A percentile compares a stretch with the other conserved stretches of the same genome.
These are phyloP conservation scores for Podarcis lilfordi DNA, from an alignment of 2,797 vertebrate genomes.

Conservation along the genomic window DNA sequence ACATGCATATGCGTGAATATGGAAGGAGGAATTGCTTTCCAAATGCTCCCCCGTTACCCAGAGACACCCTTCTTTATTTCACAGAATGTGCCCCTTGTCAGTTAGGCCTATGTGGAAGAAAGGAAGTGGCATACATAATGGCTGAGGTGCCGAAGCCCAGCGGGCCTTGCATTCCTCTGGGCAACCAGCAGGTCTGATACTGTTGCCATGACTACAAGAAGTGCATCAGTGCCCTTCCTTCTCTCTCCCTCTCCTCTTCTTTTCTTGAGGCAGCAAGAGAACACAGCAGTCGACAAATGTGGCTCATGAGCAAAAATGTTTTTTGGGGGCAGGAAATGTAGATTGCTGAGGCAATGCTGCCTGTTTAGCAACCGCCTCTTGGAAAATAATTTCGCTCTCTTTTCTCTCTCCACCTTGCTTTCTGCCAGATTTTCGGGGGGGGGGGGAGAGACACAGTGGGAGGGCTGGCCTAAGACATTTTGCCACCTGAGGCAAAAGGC, in stretches of 20 bases:
- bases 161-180: conserved; percentile 11
- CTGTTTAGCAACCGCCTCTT: neutral
- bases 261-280: conserved; percentile 15
- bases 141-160: neutral
- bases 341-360: neutral
- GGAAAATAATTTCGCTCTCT: neutral
- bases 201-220: conserved; percentile 32
- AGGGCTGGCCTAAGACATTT: too few relatives aligned
- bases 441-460: neutral
- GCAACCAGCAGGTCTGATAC: conserved; percentile 29
- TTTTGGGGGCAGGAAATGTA: neutral
- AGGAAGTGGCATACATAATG: neutral
- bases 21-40: conserved; percentile 26
- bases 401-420: neutral
- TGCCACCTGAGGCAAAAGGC: too few relatives aligned
- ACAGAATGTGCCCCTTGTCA: neutral
- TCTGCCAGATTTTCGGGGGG: neutral
- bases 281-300: neutral
- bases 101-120: neutral
- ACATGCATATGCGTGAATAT: neutral
- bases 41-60: conserved; percentile 16
- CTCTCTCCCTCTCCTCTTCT: neutral
- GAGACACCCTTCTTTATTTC: conserved; percentile 39
- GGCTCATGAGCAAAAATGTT: neutral
- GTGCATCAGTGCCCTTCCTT: neutral